Evolutionary conservation across 1,140 invertebrate species (phyloP), one percentile per base, ranked within the genome.

Genomic region (Drosophila guanche): DNA sequence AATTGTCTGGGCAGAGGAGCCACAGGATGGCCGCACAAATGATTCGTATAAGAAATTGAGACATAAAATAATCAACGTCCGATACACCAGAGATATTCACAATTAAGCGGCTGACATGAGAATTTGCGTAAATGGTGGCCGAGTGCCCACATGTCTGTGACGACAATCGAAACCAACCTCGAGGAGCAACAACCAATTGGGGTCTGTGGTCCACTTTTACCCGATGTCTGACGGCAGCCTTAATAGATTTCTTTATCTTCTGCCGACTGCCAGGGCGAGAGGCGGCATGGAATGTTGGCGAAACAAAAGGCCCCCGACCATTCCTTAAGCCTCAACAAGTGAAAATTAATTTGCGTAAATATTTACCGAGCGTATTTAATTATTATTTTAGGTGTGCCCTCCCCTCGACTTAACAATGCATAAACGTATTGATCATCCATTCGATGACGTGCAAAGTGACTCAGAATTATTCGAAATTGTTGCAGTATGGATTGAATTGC

Each of bases 261-360:
- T 48, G 43, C 14, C 45, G 41, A 46, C 76, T 51, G 75, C 33
- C 55, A 62, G 61, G 61, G 22, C 57, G 14, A 27, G 53, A 45
- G 6, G 25, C 41, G 8, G 25, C 12, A 22, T 33, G 56, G 69
- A 51, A 67, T 66, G 46, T 37, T 45, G n/a, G 55, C 56, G 50
- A 61, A 48, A 76, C 55, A 78, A 73, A 78, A 75, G 58, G 23
- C 53, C 25, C 25, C 25, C 25, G 5, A 27, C 33, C 3, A 37
- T 37, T 37, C 33, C 33, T 37, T 10, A 14, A 48, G 61, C 41
- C 61, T 27, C 42, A 79, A 71, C 56, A 75, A 70, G 54, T 54
- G 59, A 62, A 61, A 63, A 77, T 70, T 76, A 86, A 80, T 85
- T 72, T 74, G 55, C 74, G 77, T 77, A 80, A 85, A 85, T 85